Conservation (phyloP, 53 echinoderm and acorn worm species). For the Henricia sp. region DNA sequence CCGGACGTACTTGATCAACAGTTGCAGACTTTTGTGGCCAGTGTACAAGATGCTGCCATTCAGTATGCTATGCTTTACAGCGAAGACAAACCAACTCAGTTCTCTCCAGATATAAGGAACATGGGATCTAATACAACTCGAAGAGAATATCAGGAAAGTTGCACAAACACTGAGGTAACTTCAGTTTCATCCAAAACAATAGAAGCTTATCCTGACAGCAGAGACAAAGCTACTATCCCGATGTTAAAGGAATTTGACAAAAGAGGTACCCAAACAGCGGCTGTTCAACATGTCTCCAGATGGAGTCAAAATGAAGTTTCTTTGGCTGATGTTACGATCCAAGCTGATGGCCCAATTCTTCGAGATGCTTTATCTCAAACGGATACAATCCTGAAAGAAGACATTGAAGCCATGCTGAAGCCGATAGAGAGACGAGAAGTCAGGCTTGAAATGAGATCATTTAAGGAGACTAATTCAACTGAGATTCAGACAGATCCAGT, state of each 20-base stretch:
- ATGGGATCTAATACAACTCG: constrained; percentile 1
- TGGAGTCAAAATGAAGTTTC: constrained; percentile 7
- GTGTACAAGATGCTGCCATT: constrained; percentile 35
- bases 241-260: not conserved
- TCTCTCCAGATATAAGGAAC: constrained; percentile 20
- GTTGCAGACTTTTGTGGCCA: constrained; percentile 36
- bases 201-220: constrained; percentile 1
- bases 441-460: constrained; percentile 23
- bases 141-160: constrained; percentile 17
- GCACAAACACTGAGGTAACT: constrained; percentile 25
- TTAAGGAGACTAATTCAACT: constrained; percentile 22
- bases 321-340: constrained; percentile 16
- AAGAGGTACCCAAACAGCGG: constrained; percentile 1
- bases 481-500: constrained; percentile 81
- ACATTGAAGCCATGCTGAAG: constrained; percentile 23
- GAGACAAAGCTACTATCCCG: constrained; percentile 34
- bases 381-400: constrained; percentile 9
- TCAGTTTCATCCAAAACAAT: constrained; percentile 10
- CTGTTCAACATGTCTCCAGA: not conserved
- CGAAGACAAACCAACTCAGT: constrained; percentile 42
- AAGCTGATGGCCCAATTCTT: constrained; percentile 38
- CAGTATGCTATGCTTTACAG: constrained; percentile 28
- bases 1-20: constrained; percentile 33
- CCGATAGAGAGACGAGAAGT: constrained; percentile 31
- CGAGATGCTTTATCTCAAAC: constrained; percentile 30